These are phyloP conservation scores for Dicaeum eximium DNA, from an alignment of 2,113 vertebrate species.

Conservation along the genomic window DNA sequence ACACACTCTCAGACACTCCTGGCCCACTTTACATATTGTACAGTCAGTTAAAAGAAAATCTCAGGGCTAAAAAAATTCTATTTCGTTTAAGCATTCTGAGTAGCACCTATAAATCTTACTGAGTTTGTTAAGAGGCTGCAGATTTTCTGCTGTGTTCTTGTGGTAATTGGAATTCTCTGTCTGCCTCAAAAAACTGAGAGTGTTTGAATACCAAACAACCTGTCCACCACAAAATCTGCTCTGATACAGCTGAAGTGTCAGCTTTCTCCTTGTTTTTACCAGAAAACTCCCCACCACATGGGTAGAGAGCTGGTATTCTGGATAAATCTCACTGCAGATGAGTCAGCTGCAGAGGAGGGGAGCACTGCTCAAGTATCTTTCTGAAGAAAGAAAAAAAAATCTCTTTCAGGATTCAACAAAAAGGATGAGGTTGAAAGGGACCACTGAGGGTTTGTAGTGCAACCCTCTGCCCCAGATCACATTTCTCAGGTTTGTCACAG, in stretches of 20 bases:
- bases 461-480: too few relatives aligned
- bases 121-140: not conserved
- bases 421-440: not conserved
- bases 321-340: not conserved
- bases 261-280: not conserved
- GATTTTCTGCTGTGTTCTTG: not conserved
- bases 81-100: not conserved
- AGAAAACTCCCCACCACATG: not conserved
- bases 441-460: too few relatives aligned
- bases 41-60: not conserved
- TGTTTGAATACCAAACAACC: not conserved
- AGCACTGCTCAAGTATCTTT: not conserved
- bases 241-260: not conserved
- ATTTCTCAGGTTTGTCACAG: not conserved
- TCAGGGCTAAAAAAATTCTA: not conserved
- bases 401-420: not conserved
- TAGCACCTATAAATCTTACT: not conserved
- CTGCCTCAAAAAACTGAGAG: not conserved
- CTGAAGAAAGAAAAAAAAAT: not conserved
- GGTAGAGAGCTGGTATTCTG: not conserved
- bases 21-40: not conserved
- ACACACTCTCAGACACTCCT: not conserved
- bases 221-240: not conserved
- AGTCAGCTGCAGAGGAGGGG: conserved; percentile 31
- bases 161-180: not conserved